Base-by-base conservation (phyloP, 2,888 invertebrate genomes). In the Hydrotaea cyrtoneurina region DNA sequence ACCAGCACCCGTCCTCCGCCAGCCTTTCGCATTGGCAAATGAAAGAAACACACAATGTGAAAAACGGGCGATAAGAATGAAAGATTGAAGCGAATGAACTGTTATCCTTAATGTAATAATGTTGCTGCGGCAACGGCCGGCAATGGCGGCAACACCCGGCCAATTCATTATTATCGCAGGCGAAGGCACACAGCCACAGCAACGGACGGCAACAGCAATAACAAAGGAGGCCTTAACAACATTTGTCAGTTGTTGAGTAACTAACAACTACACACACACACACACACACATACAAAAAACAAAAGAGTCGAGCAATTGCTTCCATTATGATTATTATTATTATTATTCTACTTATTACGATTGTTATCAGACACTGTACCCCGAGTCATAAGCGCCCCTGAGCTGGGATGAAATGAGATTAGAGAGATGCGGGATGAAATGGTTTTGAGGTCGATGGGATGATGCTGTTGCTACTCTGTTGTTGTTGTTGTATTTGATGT, bases 11-110 rank as follows among this genome's bases (percentile, higher is more conserved):
- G 1, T 39, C 39, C 39, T 39, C 39, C 13, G 3, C 10, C 39
- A 13, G 7, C 31, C 31, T 2, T 2, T 31, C 3, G 7, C 39
- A 4, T 4, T 31, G 31, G 31, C 4, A 39, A 39, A 13, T 50
- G 2, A 50, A 59, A 59, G 23, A 59, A 59, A 59, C n/a, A 23
- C 26, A 23, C 31, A 50, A 71, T 7, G 23, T 17, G 53, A 53
- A 71, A 69, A 39, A 26, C 43, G 26, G n/a, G 53, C 26, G 71
- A 71, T 50, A 71, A 71, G 71, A 71, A 50, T 53, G 53, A 53
- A 71, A 39, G 64, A n/a, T 69, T 69, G 66, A 23, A 23, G 71
- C 71, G 71, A 71, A 71, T 71, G 71, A 71, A 71, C 71, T 71
- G 53, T 71, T 71, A 71, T 71, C 71, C 71, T 71, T 50, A 71